Evolutionary conservation across 2,113 vertebrate species (phyloP).

Genomic region (Nyctibius bracteatus): DNA sequence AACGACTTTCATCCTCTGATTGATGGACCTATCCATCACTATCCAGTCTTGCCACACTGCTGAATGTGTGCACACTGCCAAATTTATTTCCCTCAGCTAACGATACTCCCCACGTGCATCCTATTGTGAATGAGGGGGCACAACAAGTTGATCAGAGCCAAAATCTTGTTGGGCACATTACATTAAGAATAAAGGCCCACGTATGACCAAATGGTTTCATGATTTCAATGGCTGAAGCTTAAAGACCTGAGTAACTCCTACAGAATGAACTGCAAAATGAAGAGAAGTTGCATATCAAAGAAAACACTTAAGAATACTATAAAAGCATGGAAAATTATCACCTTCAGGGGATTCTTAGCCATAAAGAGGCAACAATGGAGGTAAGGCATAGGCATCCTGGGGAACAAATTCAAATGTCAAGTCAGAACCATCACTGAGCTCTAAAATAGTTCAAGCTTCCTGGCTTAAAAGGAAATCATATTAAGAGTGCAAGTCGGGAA

Average conservation of each 20-base stretch:
- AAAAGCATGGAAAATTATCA: background rate
- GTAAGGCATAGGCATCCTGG: background rate
- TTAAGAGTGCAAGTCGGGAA: background rate
- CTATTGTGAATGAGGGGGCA: rapidly evolving
- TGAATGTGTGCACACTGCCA: background rate
- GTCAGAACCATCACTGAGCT: background rate
- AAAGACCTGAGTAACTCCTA: background rate
- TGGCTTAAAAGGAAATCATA: background rate
- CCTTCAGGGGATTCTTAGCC: background rate
- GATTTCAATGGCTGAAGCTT: background rate
- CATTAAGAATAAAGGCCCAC: background rate
- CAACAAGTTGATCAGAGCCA: background rate
- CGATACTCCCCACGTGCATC: background rate
- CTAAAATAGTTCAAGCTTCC: background rate
- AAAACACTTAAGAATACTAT: background rate
- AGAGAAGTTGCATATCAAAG: background rate
- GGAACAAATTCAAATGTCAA: background rate
- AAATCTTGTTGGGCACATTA: background rate
- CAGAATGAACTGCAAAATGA: background rate
- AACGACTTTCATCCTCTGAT: background rate
- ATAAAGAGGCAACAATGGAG: background rate
- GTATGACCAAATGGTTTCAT: background rate
- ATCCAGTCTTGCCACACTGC: background rate
- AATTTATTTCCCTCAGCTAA: background rate
- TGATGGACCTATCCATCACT: background rate